These are phyloP conservation scores for Scolopax bukidnonensis DNA, from an alignment of 2,797 vertebrate species.

Conservation along the genomic window DNA sequence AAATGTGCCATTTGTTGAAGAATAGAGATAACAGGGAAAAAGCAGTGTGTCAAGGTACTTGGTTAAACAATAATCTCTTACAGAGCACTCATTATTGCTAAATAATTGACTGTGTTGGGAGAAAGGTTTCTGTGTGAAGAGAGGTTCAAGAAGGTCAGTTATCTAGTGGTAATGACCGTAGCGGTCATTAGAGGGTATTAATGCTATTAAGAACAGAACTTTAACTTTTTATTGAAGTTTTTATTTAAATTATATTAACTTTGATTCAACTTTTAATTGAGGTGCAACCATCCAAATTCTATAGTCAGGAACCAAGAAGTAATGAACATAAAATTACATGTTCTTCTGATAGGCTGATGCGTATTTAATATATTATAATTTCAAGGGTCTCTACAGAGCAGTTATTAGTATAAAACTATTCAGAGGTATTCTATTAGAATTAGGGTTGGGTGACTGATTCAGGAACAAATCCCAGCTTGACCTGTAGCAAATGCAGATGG, in stretches of 20 bases:
- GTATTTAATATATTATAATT: constrained; percentile 79
- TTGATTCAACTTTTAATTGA: constrained; percentile 82
- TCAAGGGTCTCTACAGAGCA: constrained; percentile 74
- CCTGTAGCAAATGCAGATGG: background rate
- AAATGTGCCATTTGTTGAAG: constrained; percentile 65
- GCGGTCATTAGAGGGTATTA: constrained; percentile 76
- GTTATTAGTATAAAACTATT: constrained; percentile 73
- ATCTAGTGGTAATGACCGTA: constrained; percentile 77
- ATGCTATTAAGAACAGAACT: constrained; percentile 78
- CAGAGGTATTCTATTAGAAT: constrained; percentile 73
- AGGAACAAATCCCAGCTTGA: constrained; percentile 34
- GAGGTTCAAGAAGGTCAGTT: constrained; percentile 76
- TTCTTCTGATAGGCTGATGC: constrained; percentile 77
- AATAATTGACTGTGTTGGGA: constrained; percentile 73
- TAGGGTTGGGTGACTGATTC: constrained; percentile 67
- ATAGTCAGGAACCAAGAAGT: constrained; percentile 73
- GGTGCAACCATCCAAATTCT: constrained; percentile 81
- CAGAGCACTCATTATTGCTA: constrained; percentile 66
- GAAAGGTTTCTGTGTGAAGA: constrained; percentile 70
- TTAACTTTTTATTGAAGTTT: constrained; percentile 81
- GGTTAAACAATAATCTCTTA: constrained; percentile 71
- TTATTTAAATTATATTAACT: constrained; percentile 82
- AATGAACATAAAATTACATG: constrained; percentile 81
- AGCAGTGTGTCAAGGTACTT: constrained; percentile 64
- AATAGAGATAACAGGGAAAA: constrained; percentile 53